These are phyloP conservation scores for Bryconaethiops microstoma DNA, from an alignment of 2,797 vertebrate genomes.

Conservation along the genomic window DNA sequence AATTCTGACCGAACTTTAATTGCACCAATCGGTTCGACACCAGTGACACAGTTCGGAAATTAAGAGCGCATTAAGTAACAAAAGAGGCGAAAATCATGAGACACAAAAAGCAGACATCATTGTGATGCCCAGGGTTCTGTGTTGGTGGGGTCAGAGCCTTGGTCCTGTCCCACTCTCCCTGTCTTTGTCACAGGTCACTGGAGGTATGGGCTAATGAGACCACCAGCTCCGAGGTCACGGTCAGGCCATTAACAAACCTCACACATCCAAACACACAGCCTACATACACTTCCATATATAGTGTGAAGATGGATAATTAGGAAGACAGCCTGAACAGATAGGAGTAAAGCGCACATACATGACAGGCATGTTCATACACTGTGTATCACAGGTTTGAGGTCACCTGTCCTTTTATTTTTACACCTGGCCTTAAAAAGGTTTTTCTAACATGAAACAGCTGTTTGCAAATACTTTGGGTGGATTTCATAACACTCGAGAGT, in stretches of 20 bases:
- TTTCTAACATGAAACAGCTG: background rate
- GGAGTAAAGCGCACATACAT: background rate
- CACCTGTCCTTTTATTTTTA: too few species aligned
- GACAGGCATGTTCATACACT: background rate
- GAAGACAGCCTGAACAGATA: background rate
- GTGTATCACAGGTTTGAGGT: background rate
- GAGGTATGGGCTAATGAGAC: constrained; percentile 50
- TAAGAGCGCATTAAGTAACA: constrained; percentile 1
- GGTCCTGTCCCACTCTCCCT: constrained; percentile 18
- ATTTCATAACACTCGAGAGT: background rate
- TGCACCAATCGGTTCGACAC: constrained; percentile 26
- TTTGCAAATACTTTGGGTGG: background rate
- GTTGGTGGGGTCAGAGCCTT: background rate
- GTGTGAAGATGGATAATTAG: background rate
- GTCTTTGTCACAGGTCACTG: constrained; percentile 41
- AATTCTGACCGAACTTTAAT: constrained; percentile 11
- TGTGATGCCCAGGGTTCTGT: background rate
- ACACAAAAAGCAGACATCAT: background rate
- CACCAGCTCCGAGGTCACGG: constrained; percentile 24
- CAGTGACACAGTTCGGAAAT: constrained; percentile 15
- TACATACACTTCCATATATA: background rate
- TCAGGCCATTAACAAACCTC: constrained; percentile 31
- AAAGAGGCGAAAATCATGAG: background rate
- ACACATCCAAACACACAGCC: constrained; percentile 20
- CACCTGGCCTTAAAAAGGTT: too few species aligned